These are phyloP conservation scores for Drosophila busckii DNA, from an alignment of 1,140 invertebrate genomes.

Conservation along the genomic window DNA sequence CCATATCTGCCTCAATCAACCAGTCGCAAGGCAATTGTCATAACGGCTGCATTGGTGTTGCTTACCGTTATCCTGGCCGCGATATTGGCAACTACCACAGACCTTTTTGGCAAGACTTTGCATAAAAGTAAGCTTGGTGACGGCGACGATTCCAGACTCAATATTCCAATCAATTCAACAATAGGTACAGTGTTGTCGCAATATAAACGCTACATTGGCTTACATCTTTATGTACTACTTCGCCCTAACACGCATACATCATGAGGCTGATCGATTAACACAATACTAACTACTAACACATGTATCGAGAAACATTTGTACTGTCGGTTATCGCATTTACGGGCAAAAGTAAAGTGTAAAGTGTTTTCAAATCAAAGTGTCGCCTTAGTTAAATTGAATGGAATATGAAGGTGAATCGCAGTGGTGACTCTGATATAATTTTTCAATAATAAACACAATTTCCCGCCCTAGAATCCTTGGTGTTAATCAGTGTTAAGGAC, in stretches of 20 bases:
- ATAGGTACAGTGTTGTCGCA: conserved; percentile 76
- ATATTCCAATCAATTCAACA: conserved; percentile 79
- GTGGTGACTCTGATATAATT: not conserved
- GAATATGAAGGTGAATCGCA: conserved; percentile 54
- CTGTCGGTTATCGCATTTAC: no score
- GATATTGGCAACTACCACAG: conserved; percentile 47
- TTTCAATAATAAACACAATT: conserved; percentile 7
- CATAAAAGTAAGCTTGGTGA: conserved; percentile 77
- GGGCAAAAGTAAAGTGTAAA: conserved; percentile 45
- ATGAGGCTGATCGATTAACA: no score
- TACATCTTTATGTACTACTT: no score
- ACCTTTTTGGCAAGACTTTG: conserved; percentile 53
- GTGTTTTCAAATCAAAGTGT: conserved; percentile 43
- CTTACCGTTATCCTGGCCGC: conserved; percentile 43
- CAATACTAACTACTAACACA: no score
- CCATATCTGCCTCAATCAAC: conserved; percentile 50
- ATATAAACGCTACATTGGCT: conserved; percentile 21
- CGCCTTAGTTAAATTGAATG: conserved; percentile 74
- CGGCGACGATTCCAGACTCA: conserved; percentile 75
- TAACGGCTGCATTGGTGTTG: conserved; percentile 46
- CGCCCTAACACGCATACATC: conserved; percentile 2
- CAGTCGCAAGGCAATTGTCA: conserved; percentile 51
- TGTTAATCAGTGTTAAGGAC: conserved; percentile 70
- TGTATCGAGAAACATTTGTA: no score
- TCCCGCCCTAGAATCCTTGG: conserved; percentile 29